These are phyloP conservation scores for Euzophera pinguis DNA, from an alignment of 2,888 invertebrate genomes.

Conservation along the genomic window DNA sequence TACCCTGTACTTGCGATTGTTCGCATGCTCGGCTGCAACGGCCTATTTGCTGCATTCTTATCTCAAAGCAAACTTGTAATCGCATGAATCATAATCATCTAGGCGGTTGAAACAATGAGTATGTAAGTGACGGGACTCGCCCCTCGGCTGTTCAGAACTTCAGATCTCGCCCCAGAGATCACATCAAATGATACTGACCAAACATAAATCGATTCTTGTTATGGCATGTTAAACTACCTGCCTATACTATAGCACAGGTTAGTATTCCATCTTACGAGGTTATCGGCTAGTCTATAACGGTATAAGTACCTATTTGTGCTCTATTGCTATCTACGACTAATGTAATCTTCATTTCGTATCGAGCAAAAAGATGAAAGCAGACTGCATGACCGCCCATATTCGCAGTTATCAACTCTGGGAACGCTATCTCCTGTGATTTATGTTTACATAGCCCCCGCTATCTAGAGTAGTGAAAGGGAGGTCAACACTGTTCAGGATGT, in stretches of 20 bases:
- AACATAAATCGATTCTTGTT: conserved; percentile 69
- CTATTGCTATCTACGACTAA: conserved; percentile 32
- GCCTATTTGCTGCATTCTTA: conserved; percentile 71
- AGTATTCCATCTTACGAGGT: conserved; percentile 63
- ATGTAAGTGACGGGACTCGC: conserved; percentile 67
- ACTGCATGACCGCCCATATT: conserved; percentile 24
- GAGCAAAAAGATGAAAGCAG: conserved; percentile 19
- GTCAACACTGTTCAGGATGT: conserved; percentile 59
- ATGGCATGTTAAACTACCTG: conserved; percentile 42
- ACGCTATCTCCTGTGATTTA: conserved; percentile 47
- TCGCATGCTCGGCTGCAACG: conserved; percentile 63
- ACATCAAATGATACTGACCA: conserved; percentile 55
- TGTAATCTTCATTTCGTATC: conserved; percentile 18
- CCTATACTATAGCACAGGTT: conserved; percentile 58
- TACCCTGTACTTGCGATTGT: conserved; percentile 34
- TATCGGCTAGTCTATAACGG: conserved; percentile 47
- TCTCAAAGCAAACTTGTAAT: conserved; percentile 55
- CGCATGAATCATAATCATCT: conserved; percentile 67
- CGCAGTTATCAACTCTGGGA: conserved; percentile 30
- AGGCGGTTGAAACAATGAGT: conserved; percentile 62
- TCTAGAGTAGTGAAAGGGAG: conserved; percentile 44
- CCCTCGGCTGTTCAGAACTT: conserved; percentile 65
- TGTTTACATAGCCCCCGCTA: conserved; percentile 40
- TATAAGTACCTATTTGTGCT: conserved; percentile 36
- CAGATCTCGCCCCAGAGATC: conserved; percentile 57